These are phyloP conservation scores for Hetaerina americana DNA, from an alignment of 1,140 invertebrate genomes.

Conservation along the genomic window DNA sequence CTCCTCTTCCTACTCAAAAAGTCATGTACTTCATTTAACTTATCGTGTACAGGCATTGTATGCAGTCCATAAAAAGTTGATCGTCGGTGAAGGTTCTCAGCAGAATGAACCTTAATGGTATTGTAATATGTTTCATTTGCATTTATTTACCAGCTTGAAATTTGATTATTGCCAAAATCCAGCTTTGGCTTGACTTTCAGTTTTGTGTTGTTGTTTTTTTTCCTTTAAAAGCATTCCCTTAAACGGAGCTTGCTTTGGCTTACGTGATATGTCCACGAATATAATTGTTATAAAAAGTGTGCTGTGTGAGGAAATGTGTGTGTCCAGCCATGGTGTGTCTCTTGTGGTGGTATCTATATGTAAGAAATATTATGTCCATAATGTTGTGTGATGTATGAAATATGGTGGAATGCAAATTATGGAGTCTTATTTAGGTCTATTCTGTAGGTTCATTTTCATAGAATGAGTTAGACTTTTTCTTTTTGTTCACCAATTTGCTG, in stretches of 20 bases:
- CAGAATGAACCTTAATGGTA: background rate
- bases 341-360: background rate
- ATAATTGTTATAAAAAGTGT: too few relatives aligned
- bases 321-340: background rate
- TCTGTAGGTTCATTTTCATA: background rate
- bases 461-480: too few relatives aligned
- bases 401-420: background rate
- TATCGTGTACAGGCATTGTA: background rate
- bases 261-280: background rate
- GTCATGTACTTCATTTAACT: background rate
- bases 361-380: background rate
- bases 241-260: background rate
- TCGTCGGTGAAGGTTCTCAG: background rate
- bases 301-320: too few relatives aligned
- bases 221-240: background rate
- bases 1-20: too few relatives aligned
- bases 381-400: too few relatives aligned
- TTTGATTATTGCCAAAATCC: background rate
- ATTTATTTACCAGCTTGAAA: background rate
- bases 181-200: background rate
- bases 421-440: background rate
- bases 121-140: background rate
- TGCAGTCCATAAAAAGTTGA: background rate
- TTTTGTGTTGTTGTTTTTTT: background rate
- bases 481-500: too few relatives aligned